Base-by-base conservation (phyloP, 2,888 invertebrate species). In the Poecilobothrus nobilitatus region DNA sequence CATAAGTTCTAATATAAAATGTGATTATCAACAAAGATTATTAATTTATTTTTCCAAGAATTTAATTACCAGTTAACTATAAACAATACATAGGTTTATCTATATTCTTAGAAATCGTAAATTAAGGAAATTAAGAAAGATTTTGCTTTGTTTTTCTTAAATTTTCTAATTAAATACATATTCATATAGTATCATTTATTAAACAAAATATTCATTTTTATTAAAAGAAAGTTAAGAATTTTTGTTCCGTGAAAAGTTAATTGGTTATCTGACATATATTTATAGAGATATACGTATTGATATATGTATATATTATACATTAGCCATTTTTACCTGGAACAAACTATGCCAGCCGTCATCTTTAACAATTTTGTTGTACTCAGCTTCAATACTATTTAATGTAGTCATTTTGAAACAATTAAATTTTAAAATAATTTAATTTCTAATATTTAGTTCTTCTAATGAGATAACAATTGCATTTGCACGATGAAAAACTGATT, bases 301-400 rank as follows among this genome's bases (percentile, higher is more conserved):
- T 18, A 21, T 33, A 33, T 18, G 21, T 18, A 64, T 33, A 44
- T 44, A 20, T 63, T 34, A 7, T 62, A 21, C 34, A 20, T 27
- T 34, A 33, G 33, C 34, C 15, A 65, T 34, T 70, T 66, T 72
- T 83, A 92, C 92, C 88, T 90, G 89, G 82, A 88, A 92, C 73
- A 89, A 82, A 73, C 84, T 80, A 72, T 86, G 83, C 92, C 92
- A 92, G 73, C 87, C 88, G 79, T 86, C 86, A 77, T 85, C 88
- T 74, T 85, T 84, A 76, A 86, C 87, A 75, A 92, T 86, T 78
- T 89, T 88, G 76, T 84, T 83, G 83, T 89, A 91, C 83, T 92
- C 91, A 68, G 86, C 85, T 83, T 91, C 91, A 73, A 92, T 76
- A 68, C 71, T 75, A 44, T 73, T 75, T 34, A 33, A 44, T 65